Evolutionary conservation across 2,113 vertebrate species (phyloP), one percentile per base, ranked within the genome.

Genomic region (Leuciscus idus): DNA sequence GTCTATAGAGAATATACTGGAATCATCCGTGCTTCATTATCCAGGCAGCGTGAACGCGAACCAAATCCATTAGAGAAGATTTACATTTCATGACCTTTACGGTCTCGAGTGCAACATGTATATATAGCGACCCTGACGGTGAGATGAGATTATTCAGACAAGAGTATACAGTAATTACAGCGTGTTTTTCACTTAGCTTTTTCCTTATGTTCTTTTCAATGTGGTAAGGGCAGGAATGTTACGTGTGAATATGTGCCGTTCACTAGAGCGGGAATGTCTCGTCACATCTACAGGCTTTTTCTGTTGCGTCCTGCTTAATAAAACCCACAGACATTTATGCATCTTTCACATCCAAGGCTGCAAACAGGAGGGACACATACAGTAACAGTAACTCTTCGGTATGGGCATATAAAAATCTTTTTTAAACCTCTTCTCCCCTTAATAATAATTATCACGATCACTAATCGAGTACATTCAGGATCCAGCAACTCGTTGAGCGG

Each of bases 221-320:
- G 85, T 64, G 55, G 23, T 77, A 81, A 87, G 73, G 84, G 83
- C 84, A 85, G 86, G 86, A 89, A 87, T 89, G 88, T 82, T 87
- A 74, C 43, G 64, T 72, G 84, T 83, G 86, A 85, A 75, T 55
- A 81, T 89, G 83, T 85, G 82, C 48, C 76, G 55, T 81, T 68
- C 30, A 81, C 59, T 66, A 57, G 55, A 81, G 79, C 57, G 52
- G 52, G 77, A 75, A 85, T 64, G 86, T 85, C 81, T 87, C 46
- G 64, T 83, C 81, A 84, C 81, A 55, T 66, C 36, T 61, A 70
- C 36, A 84, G 50, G 26, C n/a, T 62, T 48, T 73, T 74, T 66
- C 87, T 81, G 85, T 36, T 33, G 39, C 43, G 43, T 48, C 83
- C 78, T 82, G 83, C 59, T 74, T 23, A 52, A 33, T 15, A 33